These are phyloP conservation scores for Tachina lurida DNA, from an alignment of 2,888 invertebrate species.

Conservation along the genomic window DNA sequence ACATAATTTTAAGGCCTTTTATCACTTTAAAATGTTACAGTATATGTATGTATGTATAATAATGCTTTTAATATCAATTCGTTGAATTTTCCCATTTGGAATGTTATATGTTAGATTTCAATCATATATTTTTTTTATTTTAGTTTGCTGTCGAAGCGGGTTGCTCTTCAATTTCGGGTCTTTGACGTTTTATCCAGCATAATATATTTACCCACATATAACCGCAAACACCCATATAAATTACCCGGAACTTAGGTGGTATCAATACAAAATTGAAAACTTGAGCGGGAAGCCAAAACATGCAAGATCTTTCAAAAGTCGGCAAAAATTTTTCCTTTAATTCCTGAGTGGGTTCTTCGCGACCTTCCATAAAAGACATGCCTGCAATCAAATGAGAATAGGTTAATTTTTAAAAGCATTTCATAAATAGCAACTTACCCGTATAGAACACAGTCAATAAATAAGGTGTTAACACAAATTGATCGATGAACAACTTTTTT, in stretches of 20 bases:
- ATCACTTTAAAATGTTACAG: slow-evolving; percentile 5
- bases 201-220: slow-evolving; percentile 93
- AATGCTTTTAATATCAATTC: slow-evolving; percentile 40
- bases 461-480: slow-evolving; percentile 89
- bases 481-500: slow-evolving; percentile 89
- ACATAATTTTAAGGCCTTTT: neutral
- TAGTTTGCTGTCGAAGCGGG: slow-evolving; percentile 22
- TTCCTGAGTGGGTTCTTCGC: slow-evolving; percentile 88
- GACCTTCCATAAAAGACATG: slow-evolving; percentile 89
- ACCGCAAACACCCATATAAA: slow-evolving; percentile 90
- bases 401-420: neutral
- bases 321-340: slow-evolving; percentile 88
- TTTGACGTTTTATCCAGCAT: slow-evolving; percentile 89
- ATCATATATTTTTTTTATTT: neutral
- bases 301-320: slow-evolving; percentile 89
- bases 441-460: slow-evolving; percentile 88
- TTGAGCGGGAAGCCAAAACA: slow-evolving; percentile 93
- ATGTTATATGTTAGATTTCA: slow-evolving; percentile 14
- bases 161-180: slow-evolving; percentile 52
- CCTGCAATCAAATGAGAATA: slow-evolving; percentile 82
- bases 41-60: neutral
- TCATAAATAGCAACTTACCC: slow-evolving; percentile 83
- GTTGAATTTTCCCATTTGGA: slow-evolving; percentile 12
- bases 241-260: slow-evolving; percentile 88
- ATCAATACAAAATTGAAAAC: slow-evolving; percentile 90